Conservation (phyloP, 1,140 invertebrate genomes). For the Drosophila ogumai region DNA sequence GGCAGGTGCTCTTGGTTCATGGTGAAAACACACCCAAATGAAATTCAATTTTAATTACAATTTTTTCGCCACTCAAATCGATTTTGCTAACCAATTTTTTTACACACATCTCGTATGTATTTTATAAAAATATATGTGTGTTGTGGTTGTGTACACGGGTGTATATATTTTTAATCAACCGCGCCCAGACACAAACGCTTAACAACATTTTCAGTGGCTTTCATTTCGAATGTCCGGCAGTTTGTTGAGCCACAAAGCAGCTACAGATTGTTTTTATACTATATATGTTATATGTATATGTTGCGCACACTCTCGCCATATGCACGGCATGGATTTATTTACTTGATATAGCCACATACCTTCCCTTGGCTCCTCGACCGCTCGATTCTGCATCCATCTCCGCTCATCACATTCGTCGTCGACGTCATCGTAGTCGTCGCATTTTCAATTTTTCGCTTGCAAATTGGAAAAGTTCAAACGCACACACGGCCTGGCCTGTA, state of each 20-base stretch:
- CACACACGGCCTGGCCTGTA: slow-evolving; percentile 25
- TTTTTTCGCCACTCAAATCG: slow-evolving; percentile 63
- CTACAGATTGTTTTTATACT: slow-evolving; percentile 73
- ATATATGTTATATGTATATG: background rate
- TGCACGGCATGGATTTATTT: slow-evolving; percentile 75
- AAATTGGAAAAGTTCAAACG: slow-evolving; percentile 83
- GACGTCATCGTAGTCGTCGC: slow-evolving; percentile 50
- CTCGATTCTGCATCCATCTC: slow-evolving; percentile 12
- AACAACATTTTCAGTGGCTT: slow-evolving; percentile 64
- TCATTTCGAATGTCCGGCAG: slow-evolving; percentile 64
- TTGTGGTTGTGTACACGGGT: slow-evolving; percentile 25
- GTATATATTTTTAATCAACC: slow-evolving; percentile 79
- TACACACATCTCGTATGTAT: slow-evolving; percentile 17
- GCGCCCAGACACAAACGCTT: slow-evolving; percentile 75
- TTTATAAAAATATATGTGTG: slow-evolving; percentile 27
- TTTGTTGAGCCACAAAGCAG: slow-evolving; percentile 72
- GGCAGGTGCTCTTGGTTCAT: slow-evolving; percentile 16
- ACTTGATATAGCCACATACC: slow-evolving; percentile 46
- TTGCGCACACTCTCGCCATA: slow-evolving; percentile 22
- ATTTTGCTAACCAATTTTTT: slow-evolving; percentile 71
- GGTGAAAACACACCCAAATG: slow-evolving; percentile 57
- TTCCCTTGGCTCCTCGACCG: background rate
- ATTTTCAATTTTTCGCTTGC: slow-evolving; percentile 83
- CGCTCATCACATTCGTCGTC: slow-evolving; percentile 54
- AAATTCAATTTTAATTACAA: slow-evolving; percentile 83